These are phyloP conservation scores for Hemibagrus guttatus DNA, from an alignment of 2,797 vertebrate species.

Conservation along the genomic window DNA sequence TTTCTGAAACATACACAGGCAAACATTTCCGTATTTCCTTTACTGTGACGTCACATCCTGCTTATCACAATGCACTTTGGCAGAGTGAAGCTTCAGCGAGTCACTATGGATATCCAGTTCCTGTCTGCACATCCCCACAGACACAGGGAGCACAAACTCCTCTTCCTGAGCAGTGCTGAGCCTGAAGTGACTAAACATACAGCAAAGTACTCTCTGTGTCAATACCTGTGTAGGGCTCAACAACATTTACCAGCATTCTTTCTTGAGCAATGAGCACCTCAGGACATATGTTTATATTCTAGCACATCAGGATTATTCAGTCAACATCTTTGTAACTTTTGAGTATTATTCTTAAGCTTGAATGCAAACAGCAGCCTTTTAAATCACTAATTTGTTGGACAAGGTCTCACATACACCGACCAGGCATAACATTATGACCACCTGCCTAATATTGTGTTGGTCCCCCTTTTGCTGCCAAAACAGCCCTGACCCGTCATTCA, in stretches of 20 bases:
- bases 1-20: conserved; percentile 43
- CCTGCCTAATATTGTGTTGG: too few relatives aligned
- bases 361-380: neutral
- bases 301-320: neutral
- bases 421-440: too few relatives aligned
- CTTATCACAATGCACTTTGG: conserved; percentile 58
- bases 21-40: conserved; percentile 53
- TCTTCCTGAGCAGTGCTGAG: conserved; percentile 37
- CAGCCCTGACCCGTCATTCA: too few relatives aligned
- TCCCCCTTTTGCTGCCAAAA: too few relatives aligned
- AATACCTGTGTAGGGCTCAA: neutral
- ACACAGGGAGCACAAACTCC: conserved; percentile 30
- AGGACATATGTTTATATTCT: neutral
- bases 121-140: conserved; percentile 42
- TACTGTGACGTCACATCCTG: conserved; percentile 61
- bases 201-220: neutral
- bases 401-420: neutral
- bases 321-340: too few relatives aligned
- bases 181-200: neutral
- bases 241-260: neutral
- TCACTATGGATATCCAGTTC: conserved; percentile 52
- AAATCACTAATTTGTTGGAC: neutral
- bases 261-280: neutral
- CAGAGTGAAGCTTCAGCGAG: conserved; percentile 39
- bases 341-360: neutral